Conservation (phyloP, 37 sponge, comb jelly and placozoan genomes). For the Bolinopsis microptera region DNA sequence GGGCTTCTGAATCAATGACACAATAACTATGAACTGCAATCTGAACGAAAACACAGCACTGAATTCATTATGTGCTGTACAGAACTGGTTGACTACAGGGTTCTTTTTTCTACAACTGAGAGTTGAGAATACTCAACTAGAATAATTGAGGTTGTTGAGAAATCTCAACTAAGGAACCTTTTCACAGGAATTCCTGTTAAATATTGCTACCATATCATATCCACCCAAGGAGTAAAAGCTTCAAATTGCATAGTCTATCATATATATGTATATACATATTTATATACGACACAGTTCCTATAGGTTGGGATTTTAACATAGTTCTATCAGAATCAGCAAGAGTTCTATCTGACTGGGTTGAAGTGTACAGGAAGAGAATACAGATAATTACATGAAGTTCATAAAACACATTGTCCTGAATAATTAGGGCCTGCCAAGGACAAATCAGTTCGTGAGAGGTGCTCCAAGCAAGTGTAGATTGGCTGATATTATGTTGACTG, state of each 20-base stretch:
- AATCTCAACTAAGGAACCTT: neutral
- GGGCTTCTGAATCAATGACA: neutral
- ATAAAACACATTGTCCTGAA: neutral
- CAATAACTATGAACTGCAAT: neutral
- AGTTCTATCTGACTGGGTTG: neutral
- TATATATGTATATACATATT: no score
- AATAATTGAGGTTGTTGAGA: neutral
- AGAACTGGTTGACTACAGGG: neutral
- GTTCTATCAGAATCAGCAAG: neutral
- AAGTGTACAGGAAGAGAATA: neutral
- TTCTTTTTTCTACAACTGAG: neutral
- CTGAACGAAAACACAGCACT: neutral
- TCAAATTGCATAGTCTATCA: neutral
- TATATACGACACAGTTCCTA: neutral
- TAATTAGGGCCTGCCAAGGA: neutral
- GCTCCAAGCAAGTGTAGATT: neutral
- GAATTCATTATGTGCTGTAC: neutral
- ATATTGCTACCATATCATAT: neutral
- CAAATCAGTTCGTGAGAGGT: neutral
- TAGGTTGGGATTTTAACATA: neutral
- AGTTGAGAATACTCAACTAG: slow-evolving; percentile 2
- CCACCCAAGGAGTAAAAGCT: neutral
- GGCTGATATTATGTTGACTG: neutral
- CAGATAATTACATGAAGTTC: neutral
- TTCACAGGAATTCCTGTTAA: neutral